Evolutionary conservation across 2,797 vertebrate genomes (phyloP).

Genomic region (Delichon dasypus): DNA sequence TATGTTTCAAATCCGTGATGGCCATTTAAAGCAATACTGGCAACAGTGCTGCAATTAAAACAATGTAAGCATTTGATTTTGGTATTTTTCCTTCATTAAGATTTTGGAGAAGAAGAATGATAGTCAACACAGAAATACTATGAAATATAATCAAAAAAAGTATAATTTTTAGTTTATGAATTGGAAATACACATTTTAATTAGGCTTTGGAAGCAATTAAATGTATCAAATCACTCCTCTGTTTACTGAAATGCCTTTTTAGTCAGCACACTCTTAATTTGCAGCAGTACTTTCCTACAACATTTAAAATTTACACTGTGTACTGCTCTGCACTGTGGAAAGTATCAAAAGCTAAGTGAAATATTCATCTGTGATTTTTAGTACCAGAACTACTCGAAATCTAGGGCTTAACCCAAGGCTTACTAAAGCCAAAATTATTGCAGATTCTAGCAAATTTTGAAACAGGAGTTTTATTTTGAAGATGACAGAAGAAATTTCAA

Average conservation of each 20-base stretch:
- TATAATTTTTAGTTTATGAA: background rate
- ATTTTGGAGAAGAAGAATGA: background rate
- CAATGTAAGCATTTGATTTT: background rate
- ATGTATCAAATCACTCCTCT: background rate
- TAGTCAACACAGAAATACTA: background rate
- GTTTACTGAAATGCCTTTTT: slow-evolving; percentile 26
- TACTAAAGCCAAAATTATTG: background rate
- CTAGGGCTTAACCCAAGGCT: background rate
- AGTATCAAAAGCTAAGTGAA: background rate
- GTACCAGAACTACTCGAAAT: background rate
- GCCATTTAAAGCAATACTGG: background rate
- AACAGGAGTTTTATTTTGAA: background rate
- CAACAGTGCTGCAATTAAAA: background rate
- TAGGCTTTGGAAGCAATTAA: background rate
- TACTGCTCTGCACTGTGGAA: background rate
- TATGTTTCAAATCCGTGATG: background rate
- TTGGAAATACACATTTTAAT: background rate
- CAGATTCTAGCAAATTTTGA: background rate
- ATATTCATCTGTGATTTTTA: background rate
- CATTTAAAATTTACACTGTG: background rate
- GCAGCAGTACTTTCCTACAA: background rate
- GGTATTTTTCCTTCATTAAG: background rate
- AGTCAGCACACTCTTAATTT: slow-evolving; percentile 14
- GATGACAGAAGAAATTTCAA: background rate
- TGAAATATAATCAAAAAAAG: background rate